phyloP scores from a whole-genome alignment of 2,113 vertebrate species.

The Elephas maximus region DNA sequence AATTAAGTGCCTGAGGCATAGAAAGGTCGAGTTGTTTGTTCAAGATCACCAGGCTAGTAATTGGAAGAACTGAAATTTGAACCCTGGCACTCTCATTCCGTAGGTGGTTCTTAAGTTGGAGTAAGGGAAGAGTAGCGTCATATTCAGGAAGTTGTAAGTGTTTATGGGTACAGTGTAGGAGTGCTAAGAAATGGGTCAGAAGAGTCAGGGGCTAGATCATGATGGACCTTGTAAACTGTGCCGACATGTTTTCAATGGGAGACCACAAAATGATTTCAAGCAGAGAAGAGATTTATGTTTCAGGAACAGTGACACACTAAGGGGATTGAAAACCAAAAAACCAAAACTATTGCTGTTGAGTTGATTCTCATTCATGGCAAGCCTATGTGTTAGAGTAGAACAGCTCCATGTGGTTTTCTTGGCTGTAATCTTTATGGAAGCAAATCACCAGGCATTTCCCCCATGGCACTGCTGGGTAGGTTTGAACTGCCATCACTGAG shows the following conservation, averaged over 20 bases:
- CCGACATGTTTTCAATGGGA: background rate
- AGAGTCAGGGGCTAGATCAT: background rate
- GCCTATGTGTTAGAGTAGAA: background rate
- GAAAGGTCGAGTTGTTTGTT: background rate
- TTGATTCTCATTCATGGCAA: background rate
- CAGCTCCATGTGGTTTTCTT: background rate
- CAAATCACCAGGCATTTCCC: no score
- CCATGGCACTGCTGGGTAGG: no score
- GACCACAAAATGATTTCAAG: background rate
- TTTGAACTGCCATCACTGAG: background rate
- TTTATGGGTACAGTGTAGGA: slow-evolving; percentile 31
- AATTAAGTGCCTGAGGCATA: background rate
- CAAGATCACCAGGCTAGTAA: background rate
- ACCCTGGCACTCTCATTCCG: background rate
- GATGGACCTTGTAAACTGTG: background rate
- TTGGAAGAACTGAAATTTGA: background rate
- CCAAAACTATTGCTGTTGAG: background rate
- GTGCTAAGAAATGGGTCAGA: slow-evolving; percentile 5
- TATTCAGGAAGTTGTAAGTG: background rate
- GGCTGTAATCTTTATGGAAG: background rate
- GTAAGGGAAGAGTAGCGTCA: background rate
- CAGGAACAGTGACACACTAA: background rate
- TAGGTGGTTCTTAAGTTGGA: slow-evolving; percentile 6
- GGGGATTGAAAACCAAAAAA: background rate
- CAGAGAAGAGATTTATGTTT: background rate